Percentiles rank a stretch among this genome's conserved stretches.
Evolutionary conservation across 2,888 invertebrate species (phyloP).

Genomic region (Dasypolia templi): DNA sequence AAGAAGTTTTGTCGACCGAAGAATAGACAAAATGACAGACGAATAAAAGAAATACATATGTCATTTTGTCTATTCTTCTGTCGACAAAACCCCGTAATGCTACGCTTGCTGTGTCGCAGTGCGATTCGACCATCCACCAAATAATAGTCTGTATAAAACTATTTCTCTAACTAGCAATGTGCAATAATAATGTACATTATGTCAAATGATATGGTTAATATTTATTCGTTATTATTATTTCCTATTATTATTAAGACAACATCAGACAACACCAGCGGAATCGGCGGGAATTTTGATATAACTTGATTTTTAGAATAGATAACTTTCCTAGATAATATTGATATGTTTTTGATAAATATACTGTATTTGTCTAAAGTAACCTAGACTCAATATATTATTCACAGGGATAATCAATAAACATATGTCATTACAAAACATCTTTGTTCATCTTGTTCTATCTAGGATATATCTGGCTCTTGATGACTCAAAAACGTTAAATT

Average conservation of each 20-base stretch:
- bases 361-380: not conserved
- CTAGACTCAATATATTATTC: not conserved
- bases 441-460: not conserved
- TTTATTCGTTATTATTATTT: conserved; percentile 50
- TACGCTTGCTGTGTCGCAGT: conserved; percentile 1
- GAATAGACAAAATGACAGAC: too few species aligned
- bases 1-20: too few species aligned
- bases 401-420: not conserved
- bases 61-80: too few species aligned
- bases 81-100: too few species aligned
- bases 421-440: not conserved
- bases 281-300: conserved; percentile 30
- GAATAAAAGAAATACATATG: too few species aligned
- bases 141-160: conserved; percentile 40
- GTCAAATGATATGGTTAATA: conserved; percentile 63
- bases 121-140: conserved; percentile 38
- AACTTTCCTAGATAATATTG: conserved; percentile 9
- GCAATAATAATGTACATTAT: conserved; percentile 55
- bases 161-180: conserved; percentile 52
- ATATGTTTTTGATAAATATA: conserved; percentile 4
- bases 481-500: not conserved
- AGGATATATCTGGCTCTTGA: not conserved
- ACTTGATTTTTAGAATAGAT: conserved; percentile 9
- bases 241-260: conserved; percentile 10
- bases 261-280: conserved; percentile 25